phyloP scores from a whole-genome alignment of 2,113 vertebrate genomes.

The Marmota flaviventris region DNA sequence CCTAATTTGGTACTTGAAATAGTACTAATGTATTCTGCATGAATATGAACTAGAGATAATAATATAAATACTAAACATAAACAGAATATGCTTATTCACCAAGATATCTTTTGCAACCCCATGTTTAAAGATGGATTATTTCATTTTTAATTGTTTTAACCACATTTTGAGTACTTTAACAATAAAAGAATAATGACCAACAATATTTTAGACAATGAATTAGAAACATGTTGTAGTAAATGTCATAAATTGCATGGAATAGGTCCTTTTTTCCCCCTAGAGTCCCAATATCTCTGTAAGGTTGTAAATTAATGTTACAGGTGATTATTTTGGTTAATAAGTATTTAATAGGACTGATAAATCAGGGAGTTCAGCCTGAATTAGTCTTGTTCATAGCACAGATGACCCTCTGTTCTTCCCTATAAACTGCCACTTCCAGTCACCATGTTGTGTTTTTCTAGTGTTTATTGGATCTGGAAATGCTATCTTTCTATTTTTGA shows the following conservation, averaged over 20 bases:
- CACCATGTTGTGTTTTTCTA: neutral
- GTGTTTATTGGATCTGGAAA: neutral
- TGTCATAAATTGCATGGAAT: neutral
- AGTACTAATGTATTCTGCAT: neutral
- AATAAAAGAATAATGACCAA: neutral
- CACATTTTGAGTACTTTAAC: slow-evolving; percentile 44
- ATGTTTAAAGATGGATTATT: neutral
- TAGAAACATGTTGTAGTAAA: neutral
- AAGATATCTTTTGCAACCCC: neutral
- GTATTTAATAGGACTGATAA: slow-evolving; percentile 78
- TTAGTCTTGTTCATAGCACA: neutral
- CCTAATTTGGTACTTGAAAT: neutral
- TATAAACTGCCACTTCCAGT: neutral
- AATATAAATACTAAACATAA: neutral
- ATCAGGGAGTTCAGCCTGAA: slow-evolving; percentile 31
- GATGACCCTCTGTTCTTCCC: neutral
- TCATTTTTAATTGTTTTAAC: neutral
- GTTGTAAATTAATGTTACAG: slow-evolving; percentile 65
- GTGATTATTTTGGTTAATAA: slow-evolving; percentile 73
- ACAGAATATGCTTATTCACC: neutral
- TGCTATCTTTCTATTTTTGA: neutral
- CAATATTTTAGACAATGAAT: neutral
- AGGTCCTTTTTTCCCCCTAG: neutral
- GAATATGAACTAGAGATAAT: neutral
- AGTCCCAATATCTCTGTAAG: neutral